Percentiles rank a stretch among this genome's conserved stretches.
These are phyloP conservation scores for Lasioglossum oenotherae DNA, from an alignment of 2,888 invertebrate species.

Conservation along the genomic window DNA sequence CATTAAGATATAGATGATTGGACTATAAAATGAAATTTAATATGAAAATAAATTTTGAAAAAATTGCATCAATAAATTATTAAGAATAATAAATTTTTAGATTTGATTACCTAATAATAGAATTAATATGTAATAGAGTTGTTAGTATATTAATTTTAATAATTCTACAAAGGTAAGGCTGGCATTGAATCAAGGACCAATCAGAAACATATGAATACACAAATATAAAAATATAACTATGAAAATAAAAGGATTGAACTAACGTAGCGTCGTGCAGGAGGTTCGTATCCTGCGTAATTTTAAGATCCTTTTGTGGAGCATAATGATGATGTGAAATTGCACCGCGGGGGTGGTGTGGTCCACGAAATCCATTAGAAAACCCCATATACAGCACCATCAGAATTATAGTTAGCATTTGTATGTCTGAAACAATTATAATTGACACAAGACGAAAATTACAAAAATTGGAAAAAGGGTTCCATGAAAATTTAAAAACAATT, in stretches of 20 bases:
- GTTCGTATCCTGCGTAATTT: constrained; percentile 89
- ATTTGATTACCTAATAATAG: background rate
- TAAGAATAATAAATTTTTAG: background rate
- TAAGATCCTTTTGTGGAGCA: constrained; percentile 86
- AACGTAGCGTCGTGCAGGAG: constrained; percentile 92
- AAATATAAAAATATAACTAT: constrained; percentile 5
- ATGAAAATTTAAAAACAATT: background rate
- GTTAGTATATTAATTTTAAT: background rate
- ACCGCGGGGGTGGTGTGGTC: constrained; percentile 89
- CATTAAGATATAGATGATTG: too few species aligned
- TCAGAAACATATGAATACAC: constrained; percentile 7
- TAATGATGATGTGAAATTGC: constrained; percentile 86
- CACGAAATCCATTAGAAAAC: constrained; percentile 83
- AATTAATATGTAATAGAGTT: background rate
- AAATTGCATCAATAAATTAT: background rate
- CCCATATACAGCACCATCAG: constrained; percentile 67
- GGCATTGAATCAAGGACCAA: background rate
- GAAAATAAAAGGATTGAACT: constrained; percentile 18
- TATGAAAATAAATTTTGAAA: background rate
- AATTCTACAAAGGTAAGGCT: background rate
- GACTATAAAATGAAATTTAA: background rate
- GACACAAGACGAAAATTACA: background rate
- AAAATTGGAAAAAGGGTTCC: background rate
- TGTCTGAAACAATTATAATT: constrained; percentile 55
- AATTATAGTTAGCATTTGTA: constrained; percentile 65